Conservation (phyloP, 2,113 vertebrate species). For the Scophthalmus maximus region DNA sequence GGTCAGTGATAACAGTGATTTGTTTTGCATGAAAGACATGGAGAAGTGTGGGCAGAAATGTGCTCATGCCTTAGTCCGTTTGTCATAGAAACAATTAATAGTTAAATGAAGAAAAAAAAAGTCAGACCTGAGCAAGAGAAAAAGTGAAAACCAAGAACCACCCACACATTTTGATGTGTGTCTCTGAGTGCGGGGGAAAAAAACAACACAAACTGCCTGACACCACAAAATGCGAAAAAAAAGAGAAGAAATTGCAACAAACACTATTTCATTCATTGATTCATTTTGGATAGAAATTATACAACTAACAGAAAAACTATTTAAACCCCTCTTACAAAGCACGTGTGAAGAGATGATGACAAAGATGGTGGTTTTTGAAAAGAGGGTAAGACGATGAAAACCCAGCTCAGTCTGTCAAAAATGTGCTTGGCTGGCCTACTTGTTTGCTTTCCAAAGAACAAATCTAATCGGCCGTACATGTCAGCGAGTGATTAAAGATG, state of each 20-base stretch:
- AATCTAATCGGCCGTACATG: slow-evolving; percentile 42
- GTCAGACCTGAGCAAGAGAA: background rate
- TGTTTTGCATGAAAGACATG: slow-evolving; percentile 17
- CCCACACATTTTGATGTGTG: background rate
- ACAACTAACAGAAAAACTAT: background rate
- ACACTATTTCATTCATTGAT: background rate
- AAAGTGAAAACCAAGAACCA: slow-evolving; percentile 1
- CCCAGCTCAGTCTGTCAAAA: slow-evolving; percentile 24
- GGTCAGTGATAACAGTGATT: slow-evolving; percentile 5
- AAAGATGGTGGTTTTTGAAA: slow-evolving; percentile 14
- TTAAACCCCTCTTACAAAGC: no score
- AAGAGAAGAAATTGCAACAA: background rate
- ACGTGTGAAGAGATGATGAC: background rate
- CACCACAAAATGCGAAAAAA: background rate
- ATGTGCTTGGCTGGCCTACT: slow-evolving; percentile 57
- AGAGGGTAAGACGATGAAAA: slow-evolving; percentile 13
- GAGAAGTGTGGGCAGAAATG: background rate
- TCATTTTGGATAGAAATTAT: background rate
- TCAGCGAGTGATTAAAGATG: slow-evolving; percentile 55
- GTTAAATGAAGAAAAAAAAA: background rate
- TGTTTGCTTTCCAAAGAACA: slow-evolving; percentile 56
- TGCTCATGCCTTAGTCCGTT: slow-evolving; percentile 2
- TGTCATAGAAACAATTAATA: slow-evolving; percentile 20
- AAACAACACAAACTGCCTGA: background rate
- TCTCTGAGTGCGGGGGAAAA: background rate